phyloP scores from a whole-genome alignment of 2,888 invertebrate species.

The Morpho helenor region DNA sequence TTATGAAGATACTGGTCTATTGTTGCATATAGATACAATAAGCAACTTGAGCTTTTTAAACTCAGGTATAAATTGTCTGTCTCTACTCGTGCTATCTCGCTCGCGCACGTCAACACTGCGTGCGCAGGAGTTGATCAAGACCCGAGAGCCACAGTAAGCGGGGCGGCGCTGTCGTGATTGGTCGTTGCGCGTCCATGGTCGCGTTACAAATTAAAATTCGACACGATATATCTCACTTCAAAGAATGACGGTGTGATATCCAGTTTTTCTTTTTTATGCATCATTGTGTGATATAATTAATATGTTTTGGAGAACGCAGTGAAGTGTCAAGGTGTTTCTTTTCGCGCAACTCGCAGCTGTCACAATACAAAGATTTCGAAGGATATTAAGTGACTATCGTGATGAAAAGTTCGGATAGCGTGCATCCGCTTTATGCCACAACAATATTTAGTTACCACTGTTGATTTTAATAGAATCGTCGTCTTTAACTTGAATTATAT shows the following conservation, averaged over 20 bases:
- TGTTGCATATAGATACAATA: conserved; percentile 14
- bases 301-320: conserved; percentile 18
- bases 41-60: conserved; percentile 52
- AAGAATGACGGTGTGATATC: conserved; percentile 48
- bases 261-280: conserved; percentile 38
- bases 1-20: conserved; percentile 26
- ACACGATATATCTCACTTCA: conserved; percentile 54
- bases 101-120: conserved; percentile 50
- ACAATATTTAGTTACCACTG: conserved; percentile 25
- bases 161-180: conserved; percentile 66
- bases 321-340: conserved; percentile 41
- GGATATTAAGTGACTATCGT: conserved; percentile 41
- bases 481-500: too few relatives aligned
- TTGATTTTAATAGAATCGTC: neutral
- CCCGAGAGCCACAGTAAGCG: conserved; percentile 66
- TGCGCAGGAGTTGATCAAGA: conserved; percentile 68
- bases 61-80: conserved; percentile 55
- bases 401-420: conserved; percentile 34
- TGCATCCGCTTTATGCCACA: conserved; percentile 34
- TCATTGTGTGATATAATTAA: conserved; percentile 19
- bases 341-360: conserved; percentile 51
- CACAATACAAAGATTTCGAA: conserved; percentile 43
- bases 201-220: conserved; percentile 53
- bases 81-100: conserved; percentile 46
- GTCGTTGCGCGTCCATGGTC: conserved; percentile 38